These are phyloP conservation scores for Lineus longissimus DNA, from an alignment of 1,140 invertebrate genomes.

Conservation along the genomic window DNA sequence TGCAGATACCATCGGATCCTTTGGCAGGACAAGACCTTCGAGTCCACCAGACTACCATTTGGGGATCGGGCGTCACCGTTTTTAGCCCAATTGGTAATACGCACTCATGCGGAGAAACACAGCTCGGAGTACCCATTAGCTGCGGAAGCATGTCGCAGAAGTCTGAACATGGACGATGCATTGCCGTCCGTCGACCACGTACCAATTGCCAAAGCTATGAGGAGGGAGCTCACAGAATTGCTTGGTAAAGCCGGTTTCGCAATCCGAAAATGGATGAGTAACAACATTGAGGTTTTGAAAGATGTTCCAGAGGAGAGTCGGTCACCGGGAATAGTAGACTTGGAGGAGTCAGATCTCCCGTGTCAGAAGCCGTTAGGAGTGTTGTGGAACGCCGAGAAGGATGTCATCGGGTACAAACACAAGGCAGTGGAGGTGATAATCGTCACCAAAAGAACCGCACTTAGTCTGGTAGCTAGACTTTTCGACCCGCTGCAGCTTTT, in stretches of 20 bases:
- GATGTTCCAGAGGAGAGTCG: constrained; percentile 10
- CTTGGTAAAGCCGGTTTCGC: constrained; percentile 11
- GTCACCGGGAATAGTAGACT: background rate
- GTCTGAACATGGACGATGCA: constrained; percentile 24
- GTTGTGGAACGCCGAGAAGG: background rate
- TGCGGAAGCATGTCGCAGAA: constrained; percentile 9
- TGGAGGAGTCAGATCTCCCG: background rate
- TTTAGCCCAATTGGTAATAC: background rate
- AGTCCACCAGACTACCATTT: background rate
- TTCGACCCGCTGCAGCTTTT: background rate
- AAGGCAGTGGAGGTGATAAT: background rate
- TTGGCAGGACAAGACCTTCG: background rate
- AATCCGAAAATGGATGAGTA: constrained; percentile 15
- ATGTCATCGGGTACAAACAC: background rate
- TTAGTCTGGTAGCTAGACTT: background rate
- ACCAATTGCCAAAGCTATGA: constrained; percentile 9
- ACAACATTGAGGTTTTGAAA: constrained; percentile 8
- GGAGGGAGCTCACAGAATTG: constrained; percentile 1
- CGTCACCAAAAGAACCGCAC: background rate
- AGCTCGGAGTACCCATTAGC: background rate
- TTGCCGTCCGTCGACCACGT: constrained; percentile 10
- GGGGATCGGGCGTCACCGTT: background rate
- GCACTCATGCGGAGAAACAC: background rate
- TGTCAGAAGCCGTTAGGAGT: background rate
- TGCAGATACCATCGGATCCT: background rate